These are phyloP conservation scores for Myotis myotis DNA, from an alignment of 2,797 vertebrate genomes.

Conservation along the genomic window DNA sequence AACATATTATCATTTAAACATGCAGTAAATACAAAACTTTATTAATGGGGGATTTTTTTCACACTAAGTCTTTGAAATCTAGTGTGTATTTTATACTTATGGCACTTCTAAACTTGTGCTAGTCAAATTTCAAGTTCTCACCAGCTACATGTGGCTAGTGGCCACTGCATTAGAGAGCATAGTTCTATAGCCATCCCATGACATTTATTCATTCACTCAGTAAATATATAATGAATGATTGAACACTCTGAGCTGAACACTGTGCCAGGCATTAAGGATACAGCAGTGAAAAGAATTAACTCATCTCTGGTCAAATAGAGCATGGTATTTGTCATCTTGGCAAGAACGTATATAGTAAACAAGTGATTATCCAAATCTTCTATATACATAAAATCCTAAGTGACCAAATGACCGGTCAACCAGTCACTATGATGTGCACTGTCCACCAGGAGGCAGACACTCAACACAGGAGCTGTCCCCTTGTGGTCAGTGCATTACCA, in stretches of 20 bases:
- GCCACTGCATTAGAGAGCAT: neutral
- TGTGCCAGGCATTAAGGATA: neutral
- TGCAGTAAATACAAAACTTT: neutral
- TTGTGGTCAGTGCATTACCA: no score
- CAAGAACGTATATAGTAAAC: constrained; percentile 32
- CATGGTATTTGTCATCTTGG: neutral
- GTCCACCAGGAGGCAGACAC: no score
- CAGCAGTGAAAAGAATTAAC: neutral
- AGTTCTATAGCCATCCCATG: neutral
- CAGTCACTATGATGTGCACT: no score
- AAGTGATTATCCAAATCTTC: neutral
- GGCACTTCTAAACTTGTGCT: neutral
- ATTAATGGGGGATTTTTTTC: constrained; percentile 25
- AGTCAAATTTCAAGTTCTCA: neutral
- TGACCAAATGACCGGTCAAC: no score
- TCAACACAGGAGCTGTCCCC: no score
- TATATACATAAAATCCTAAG: no score
- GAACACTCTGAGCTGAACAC: neutral
- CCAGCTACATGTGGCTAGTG: neutral
- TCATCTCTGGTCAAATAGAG: neutral
- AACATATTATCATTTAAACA: constrained; percentile 36
- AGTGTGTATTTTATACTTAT: neutral
- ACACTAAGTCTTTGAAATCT: constrained; percentile 13
- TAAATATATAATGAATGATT: neutral
- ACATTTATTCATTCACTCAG: neutral